phyloP scores from a whole-genome alignment of 2,888 invertebrate species.

The Tanypteryx hageni region DNA sequence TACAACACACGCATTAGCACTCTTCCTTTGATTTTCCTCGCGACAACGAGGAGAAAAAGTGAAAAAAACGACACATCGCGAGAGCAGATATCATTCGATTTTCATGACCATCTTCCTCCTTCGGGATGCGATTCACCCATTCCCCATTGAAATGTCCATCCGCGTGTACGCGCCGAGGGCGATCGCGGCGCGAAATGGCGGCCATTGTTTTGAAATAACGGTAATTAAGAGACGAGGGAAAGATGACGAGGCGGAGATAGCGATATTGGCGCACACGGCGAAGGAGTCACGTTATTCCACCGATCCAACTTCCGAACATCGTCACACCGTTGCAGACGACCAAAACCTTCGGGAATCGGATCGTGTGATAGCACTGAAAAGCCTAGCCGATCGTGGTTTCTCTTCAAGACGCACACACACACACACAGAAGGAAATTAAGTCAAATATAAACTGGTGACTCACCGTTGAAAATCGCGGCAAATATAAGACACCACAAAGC shows the following conservation, averaged over 20 bases:
- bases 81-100: no score
- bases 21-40: no score
- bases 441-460: background rate
- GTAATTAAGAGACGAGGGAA: background rate
- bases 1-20: no score
- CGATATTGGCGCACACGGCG: no score
- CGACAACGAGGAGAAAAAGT: no score
- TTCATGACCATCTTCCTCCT: constrained; percentile 3
- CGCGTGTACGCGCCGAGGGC: background rate
- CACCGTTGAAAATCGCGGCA: background rate
- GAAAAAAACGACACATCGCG: no score
- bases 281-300: no score
- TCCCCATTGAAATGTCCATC: background rate
- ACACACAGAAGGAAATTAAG: background rate
- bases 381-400: no score
- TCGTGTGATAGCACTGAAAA: no score
- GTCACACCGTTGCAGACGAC: no score
- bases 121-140: background rate
- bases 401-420: background rate
- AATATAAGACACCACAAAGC: background rate
- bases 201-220: background rate
- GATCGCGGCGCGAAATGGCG: background rate
- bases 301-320: no score
- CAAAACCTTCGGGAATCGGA: no score
- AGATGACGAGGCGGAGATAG: background rate